phyloP scores from a whole-genome alignment of 2,113 vertebrate species.

The Tychaedon coryphoeus region DNA sequence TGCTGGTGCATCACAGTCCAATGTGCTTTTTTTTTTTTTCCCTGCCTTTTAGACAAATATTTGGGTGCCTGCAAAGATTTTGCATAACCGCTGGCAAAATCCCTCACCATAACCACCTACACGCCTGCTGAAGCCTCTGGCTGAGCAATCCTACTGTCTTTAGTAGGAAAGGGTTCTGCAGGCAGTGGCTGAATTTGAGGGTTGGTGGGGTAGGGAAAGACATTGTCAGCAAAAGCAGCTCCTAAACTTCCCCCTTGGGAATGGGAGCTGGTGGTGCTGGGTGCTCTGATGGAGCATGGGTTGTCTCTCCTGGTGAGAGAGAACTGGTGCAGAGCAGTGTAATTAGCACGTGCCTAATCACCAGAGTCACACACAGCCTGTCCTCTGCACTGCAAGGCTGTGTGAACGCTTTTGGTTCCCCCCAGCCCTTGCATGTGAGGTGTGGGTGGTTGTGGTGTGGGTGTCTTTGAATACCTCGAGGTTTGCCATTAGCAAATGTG shows the following conservation, averaged over 20 bases:
- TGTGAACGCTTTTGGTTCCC: background rate
- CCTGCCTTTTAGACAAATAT: background rate
- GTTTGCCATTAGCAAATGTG: background rate
- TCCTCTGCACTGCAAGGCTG: background rate
- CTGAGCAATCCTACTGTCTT: background rate
- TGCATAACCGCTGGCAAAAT: background rate
- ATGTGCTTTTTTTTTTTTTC: background rate
- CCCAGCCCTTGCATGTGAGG: background rate
- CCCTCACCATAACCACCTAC: background rate
- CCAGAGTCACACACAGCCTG: background rate
- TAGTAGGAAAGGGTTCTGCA: background rate
- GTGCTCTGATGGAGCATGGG: background rate
- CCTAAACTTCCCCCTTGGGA: background rate
- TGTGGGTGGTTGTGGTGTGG: background rate
- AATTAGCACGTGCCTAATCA: accelerated
- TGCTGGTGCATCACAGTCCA: background rate
- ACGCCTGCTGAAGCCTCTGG: background rate
- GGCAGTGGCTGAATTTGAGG: background rate
- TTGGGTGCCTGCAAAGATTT: background rate
- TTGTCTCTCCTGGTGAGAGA: background rate
- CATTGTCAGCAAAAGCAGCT: background rate
- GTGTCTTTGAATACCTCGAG: background rate
- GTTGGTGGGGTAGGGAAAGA: background rate
- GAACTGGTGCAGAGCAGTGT: background rate
- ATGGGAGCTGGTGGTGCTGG: background rate